Base-by-base conservation (phyloP, 2,888 invertebrate species). In the Caenorhabditis sp. region DNA sequence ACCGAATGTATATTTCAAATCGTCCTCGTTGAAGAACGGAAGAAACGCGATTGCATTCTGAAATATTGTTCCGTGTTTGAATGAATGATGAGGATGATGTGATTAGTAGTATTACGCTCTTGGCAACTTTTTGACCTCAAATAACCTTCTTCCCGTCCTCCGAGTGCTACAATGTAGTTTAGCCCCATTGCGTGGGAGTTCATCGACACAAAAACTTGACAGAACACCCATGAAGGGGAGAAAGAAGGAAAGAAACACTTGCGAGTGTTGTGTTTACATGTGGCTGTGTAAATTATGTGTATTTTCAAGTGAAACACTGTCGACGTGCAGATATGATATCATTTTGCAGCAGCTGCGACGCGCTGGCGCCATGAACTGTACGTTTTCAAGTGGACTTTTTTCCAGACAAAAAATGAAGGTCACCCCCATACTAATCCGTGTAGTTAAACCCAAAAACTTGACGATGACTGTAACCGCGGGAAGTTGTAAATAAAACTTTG, bases 1-100 rank as follows among this genome's bases (percentile, higher is more conserved):
- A 35, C 88, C 88, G 63, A 88, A 88, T 46, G 88, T 88, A 71
- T 88, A 88, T 59, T 83, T 82, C 52, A 88, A 82, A 65, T 88
- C 88, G 39, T 88, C 86, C 24, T 86, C 82, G 11, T 85, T 82
- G 82, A 88, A 88, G 78, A 88, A 87, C 45, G 84, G 85, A 35
- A 84, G 71, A 46, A 86, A 71, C 7, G 82, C 73, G 59, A 45
- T 41, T 61, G 79, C 76, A 63, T 70, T 76, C 87, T 87, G 79
- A 52, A 85, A 83, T 3, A 20, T 55, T 48, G 45, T 68, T 59
- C 59, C 68, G 17, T 6, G n/a, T n/a, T n/a, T n/a, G 20, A 46
- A 48, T 66, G 30, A 37, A 53, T 43, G 15, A 3, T 41, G 27
- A 55, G 2, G 58, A 26, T 52, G 30, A 66, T 56, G 48, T 56